Evolutionary conservation across 2,797 vertebrate genomes (phyloP), one percentile per base, ranked within the genome.

Genomic region (Phataginus tricuspis): DNA sequence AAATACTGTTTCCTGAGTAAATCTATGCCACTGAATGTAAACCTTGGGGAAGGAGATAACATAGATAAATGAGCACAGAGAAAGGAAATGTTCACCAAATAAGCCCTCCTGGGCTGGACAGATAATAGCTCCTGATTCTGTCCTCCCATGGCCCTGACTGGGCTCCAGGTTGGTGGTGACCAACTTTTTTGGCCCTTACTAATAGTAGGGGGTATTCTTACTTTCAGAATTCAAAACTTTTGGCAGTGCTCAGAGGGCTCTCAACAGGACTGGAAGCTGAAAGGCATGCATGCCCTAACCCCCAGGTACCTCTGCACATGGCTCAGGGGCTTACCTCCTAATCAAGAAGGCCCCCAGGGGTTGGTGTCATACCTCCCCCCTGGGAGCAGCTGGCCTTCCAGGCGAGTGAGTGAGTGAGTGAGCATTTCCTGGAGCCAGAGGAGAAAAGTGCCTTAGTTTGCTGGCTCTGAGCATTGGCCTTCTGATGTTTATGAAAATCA

Each of bases 1-100:
- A 98, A 90, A 90, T 98, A 99, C 77, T 99, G 98, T 13, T 98
- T 98, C 95, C 98, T 99, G 96, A 98, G 99, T 99, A 97, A 99
- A 99, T 99, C 69, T 78, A 0, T 39, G 9, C 53, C 29, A 63
- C 29, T 7, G 49, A 90, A 21, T 91, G 25, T 55, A 79, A 79
- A 53, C n/a, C 51, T 89, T 49, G n/a, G 88, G 42, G 57, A 57
- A 77, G 11, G 68, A 86, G 18, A 42, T n/a, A 69, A 63, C 37
- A 51, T 39, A 39, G 4, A 39, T 39, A 39, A 39, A 39, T 45
- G 88, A 90, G 34, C 29, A 79, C 68, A 86, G 27, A 78, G 55
- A 90, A 85, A 37, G 78, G 78, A 45, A 95, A 10, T 57, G 27
- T 29, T 86, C 27, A 79, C 59, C n/a, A 64, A 16, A 74, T 16